Evolutionary conservation across 2,888 invertebrate genomes (phyloP).

Genomic region (Liodrosophila aerea): DNA sequence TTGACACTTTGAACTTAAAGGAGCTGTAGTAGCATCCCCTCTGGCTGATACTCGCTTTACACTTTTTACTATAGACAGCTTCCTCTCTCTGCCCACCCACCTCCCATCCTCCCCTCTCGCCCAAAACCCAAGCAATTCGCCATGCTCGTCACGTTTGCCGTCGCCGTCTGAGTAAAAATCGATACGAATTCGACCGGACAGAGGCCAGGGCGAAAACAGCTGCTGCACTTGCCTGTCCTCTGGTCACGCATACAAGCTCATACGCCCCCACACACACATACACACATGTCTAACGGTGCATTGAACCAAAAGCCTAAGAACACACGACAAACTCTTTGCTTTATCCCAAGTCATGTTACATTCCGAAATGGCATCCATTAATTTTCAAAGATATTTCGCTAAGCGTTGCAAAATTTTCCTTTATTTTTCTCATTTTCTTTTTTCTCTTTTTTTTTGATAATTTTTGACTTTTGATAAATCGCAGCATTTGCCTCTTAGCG

Average conservation of each 20-base stretch:
- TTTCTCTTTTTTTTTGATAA: constrained; percentile 32
- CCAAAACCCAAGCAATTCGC: constrained; percentile 31
- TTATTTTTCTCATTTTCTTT: constrained; percentile 20
- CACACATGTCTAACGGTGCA: constrained; percentile 32
- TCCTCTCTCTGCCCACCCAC: background rate
- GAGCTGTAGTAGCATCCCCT: background rate
- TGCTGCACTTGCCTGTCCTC: constrained; percentile 21
- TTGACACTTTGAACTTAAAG: constrained; percentile 53
- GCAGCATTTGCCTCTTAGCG: constrained; percentile 44
- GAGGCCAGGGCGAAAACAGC: constrained; percentile 34
- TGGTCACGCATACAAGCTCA: background rate
- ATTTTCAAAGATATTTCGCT: constrained; percentile 44
- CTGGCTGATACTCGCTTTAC: too few species aligned
- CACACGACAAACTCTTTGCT: constrained; percentile 38
- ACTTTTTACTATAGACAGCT: too few species aligned
- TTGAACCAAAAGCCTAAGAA: constrained; percentile 34
- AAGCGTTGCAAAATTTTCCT: constrained; percentile 46
- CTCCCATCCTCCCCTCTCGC: background rate
- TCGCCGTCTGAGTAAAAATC: constrained; percentile 66
- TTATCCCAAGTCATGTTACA: constrained; percentile 8
- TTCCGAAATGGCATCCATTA: constrained; percentile 46
- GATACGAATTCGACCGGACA: constrained; percentile 48
- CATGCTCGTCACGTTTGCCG: constrained; percentile 68
- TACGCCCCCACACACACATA: background rate
- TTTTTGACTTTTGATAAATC: constrained; percentile 67